Conservation (phyloP, 2,888 invertebrate genomes). For the Dexiosoma caninum region DNA sequence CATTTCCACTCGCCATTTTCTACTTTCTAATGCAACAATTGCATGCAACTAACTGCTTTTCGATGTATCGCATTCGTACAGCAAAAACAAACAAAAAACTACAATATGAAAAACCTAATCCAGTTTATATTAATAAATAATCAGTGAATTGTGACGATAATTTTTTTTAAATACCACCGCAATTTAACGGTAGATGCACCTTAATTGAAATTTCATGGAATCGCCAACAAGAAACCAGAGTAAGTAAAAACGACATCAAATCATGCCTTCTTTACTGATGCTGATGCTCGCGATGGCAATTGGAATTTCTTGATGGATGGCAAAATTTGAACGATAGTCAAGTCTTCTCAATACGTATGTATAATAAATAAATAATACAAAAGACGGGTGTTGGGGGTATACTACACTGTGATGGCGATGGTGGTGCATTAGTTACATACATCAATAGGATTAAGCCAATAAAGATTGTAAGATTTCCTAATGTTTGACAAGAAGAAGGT, state of each 20-base stretch:
- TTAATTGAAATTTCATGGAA: constrained; percentile 47
- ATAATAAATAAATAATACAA: too few species aligned
- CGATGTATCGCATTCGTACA: background rate
- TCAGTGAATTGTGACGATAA: constrained; percentile 42
- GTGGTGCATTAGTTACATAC: too few species aligned
- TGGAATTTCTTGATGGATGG: background rate
- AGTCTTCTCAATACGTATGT: background rate
- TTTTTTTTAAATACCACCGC: constrained; percentile 31
- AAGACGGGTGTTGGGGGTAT: too few species aligned
- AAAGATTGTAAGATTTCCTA: too few species aligned
- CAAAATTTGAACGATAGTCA: background rate
- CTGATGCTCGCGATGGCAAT: constrained; percentile 12
- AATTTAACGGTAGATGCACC: constrained; percentile 49
- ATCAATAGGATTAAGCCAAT: too few species aligned
- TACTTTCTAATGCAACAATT: constrained; percentile 40
- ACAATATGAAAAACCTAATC: constrained; percentile 18
- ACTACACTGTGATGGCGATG: too few species aligned
- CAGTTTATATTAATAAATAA: constrained; percentile 36
- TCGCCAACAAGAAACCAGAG: constrained; percentile 12
- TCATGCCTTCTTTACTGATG: constrained; percentile 12
- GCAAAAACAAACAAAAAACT: background rate
- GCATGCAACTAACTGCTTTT: constrained; percentile 24
- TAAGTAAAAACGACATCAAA: constrained; percentile 16
- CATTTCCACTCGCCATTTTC: constrained; percentile 4
- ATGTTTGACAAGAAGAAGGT: too few species aligned